phyloP scores from a whole-genome alignment of 2,113 vertebrate genomes.

The Rhinoderma darwinii region DNA sequence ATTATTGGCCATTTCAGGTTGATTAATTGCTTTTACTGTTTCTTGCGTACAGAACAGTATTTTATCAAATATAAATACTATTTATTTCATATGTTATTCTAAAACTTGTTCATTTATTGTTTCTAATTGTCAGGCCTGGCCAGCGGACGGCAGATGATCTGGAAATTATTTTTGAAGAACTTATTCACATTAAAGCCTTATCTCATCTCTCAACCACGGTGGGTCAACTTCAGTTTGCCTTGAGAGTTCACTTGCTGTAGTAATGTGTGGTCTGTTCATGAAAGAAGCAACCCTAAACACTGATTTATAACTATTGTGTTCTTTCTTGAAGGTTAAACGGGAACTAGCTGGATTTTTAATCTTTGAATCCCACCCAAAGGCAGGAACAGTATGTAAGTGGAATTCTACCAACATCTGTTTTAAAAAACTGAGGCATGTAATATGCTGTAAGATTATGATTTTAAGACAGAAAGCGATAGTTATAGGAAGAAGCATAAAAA shows the following conservation, averaged over 20 bases:
- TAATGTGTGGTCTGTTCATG: not conserved
- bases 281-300: not conserved
- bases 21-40: not conserved
- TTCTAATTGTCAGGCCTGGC: slow-evolving; percentile 78
- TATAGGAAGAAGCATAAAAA: not conserved
- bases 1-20: no score
- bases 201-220: slow-evolving; percentile 97
- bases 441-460: not conserved
- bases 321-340: slow-evolving; percentile 85
- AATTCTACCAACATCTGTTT: not conserved
- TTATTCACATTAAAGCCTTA: slow-evolving; percentile 97
- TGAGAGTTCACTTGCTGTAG: not conserved
- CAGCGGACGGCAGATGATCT: slow-evolving; percentile 93
- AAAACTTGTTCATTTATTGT: not conserved
- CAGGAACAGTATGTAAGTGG: slow-evolving; percentile 95
- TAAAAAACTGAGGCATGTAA: not conserved
- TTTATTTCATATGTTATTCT: not conserved
- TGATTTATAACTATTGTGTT: slow-evolving; percentile 39
- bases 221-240: slow-evolving; percentile 63
- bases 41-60: not conserved
- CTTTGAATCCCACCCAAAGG: slow-evolving; percentile 94
- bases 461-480: not conserved
- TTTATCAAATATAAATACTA: not conserved
- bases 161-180: slow-evolving; percentile 96
- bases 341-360: slow-evolving; percentile 93